Conservation (phyloP, 2,888 invertebrate genomes). For the Agrotis clavis region DNA sequence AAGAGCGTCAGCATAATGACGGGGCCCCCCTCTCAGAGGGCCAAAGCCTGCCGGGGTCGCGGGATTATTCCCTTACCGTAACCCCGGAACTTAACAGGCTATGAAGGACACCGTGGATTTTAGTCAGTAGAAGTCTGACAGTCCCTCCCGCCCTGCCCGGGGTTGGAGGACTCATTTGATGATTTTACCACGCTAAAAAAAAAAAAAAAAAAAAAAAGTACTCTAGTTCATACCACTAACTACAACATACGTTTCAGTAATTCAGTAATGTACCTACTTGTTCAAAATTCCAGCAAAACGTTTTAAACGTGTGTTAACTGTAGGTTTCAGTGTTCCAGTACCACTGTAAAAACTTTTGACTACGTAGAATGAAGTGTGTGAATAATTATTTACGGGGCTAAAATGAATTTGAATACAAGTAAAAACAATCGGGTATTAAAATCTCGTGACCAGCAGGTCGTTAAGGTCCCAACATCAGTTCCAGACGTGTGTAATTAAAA, state of each 20-base stretch:
- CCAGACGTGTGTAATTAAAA: conserved; percentile 62
- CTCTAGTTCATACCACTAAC: conserved; percentile 1
- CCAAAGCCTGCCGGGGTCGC: too few species aligned
- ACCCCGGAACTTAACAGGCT: too few species aligned
- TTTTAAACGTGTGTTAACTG: conserved; percentile 24
- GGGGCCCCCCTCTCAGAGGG: too few species aligned
- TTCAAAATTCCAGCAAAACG: conserved; percentile 34
- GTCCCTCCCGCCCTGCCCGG: too few species aligned
- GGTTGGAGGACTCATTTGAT: too few species aligned
- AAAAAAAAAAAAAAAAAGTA: too few species aligned
- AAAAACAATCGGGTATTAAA: conserved; percentile 20
- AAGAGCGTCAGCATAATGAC: too few species aligned
- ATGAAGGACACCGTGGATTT: too few species aligned
- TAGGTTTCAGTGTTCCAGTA: conserved; percentile 16
- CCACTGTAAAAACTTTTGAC: conserved; percentile 34
- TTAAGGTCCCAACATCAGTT: conserved; percentile 43
- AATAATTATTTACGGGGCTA: conserved; percentile 19
- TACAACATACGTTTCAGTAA: conserved; percentile 26
- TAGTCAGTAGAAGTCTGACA: too few species aligned
- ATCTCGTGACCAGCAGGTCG: conserved; percentile 1
- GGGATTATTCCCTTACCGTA: too few species aligned
- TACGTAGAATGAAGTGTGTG: conserved; percentile 14
- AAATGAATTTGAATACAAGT: conserved; percentile 40
- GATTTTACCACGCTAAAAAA: too few species aligned
- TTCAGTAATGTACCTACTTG: conserved; percentile 28